These are phyloP conservation scores for Peromyscus melanophrys DNA, from an alignment of 2,797 vertebrate species.

Conservation along the genomic window DNA sequence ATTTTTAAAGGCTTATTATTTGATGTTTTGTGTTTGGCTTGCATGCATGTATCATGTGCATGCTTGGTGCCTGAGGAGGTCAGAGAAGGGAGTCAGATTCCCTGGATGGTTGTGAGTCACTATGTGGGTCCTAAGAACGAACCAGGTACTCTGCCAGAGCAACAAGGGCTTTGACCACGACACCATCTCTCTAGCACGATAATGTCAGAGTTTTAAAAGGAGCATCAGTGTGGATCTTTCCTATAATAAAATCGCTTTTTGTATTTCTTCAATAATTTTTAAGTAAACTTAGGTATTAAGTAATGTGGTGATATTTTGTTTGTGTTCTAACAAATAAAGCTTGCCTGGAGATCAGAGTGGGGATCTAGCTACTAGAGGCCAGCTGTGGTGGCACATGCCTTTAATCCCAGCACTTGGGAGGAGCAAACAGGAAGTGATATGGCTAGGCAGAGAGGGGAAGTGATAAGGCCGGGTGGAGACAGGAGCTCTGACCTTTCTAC, in stretches of 20 bases:
- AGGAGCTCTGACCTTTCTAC: too few relatives aligned
- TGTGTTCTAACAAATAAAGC: too few relatives aligned
- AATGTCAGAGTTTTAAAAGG: background rate
- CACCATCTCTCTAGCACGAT: background rate
- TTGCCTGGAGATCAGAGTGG: too few relatives aligned
- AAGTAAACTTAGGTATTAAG: slow-evolving; percentile 35
- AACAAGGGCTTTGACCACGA: too few relatives aligned
- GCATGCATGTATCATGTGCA: background rate
- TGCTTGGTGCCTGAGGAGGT: background rate
- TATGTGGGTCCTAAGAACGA: background rate
- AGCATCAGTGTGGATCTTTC: background rate
- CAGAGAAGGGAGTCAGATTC: background rate
- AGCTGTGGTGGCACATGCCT: too few relatives aligned
- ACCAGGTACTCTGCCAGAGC: background rate
- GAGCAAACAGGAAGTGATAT: too few relatives aligned
- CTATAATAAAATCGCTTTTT: background rate
- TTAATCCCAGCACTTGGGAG: too few relatives aligned
- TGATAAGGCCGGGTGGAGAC: too few relatives aligned
- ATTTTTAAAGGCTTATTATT: background rate
- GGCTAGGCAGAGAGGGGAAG: too few relatives aligned
- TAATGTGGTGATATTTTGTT: too few relatives aligned
- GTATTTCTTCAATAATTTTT: slow-evolving; percentile 1
- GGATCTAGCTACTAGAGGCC: too few relatives aligned
- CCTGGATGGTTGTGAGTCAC: background rate
- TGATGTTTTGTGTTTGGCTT: background rate